Evolutionary conservation across 2,888 invertebrate genomes (phyloP).

Genomic region (Encarsia formosa): DNA sequence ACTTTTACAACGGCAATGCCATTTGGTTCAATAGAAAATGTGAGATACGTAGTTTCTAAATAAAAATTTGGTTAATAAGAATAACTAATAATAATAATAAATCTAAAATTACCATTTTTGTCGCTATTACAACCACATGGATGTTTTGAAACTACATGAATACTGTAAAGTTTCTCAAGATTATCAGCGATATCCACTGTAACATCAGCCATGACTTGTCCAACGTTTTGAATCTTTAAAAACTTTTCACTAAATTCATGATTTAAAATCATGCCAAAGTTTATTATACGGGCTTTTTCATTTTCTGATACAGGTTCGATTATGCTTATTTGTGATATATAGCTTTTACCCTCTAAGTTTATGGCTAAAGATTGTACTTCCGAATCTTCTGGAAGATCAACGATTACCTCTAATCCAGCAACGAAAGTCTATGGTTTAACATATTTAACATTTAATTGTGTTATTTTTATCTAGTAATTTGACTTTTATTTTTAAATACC

Average conservation of each 20-base stretch:
- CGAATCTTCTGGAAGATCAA: slow-evolving; percentile 35
- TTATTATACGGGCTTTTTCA: slow-evolving; percentile 35
- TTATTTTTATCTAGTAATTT: slow-evolving; percentile 3
- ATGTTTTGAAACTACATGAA: not conserved
- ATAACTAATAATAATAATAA: not conserved
- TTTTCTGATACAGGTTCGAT: slow-evolving; percentile 40
- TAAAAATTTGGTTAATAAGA: not conserved
- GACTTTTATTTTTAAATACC: slow-evolving; percentile 36
- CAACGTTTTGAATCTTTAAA: slow-evolving; percentile 48
- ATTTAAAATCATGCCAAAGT: slow-evolving; percentile 45
- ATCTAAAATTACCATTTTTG: not conserved
- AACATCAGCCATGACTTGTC: slow-evolving; percentile 46
- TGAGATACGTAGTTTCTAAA: not conserved
- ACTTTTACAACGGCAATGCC: slow-evolving; percentile 1
- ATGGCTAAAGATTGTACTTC: slow-evolving; percentile 35
- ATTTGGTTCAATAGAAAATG: not conserved
- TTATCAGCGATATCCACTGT: slow-evolving; percentile 47
- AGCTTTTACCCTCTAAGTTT: slow-evolving; percentile 49
- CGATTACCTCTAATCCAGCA: slow-evolving; percentile 35
- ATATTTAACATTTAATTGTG: slow-evolving; percentile 1
- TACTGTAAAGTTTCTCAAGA: slow-evolving; percentile 26
- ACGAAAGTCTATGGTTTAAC: slow-evolving; percentile 37
- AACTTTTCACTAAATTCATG: slow-evolving; percentile 31
- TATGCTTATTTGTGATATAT: slow-evolving; percentile 50
- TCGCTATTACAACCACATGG: not conserved